Conservation (phyloP, 2,888 invertebrate genomes). For the Cistogaster globosa region DNA sequence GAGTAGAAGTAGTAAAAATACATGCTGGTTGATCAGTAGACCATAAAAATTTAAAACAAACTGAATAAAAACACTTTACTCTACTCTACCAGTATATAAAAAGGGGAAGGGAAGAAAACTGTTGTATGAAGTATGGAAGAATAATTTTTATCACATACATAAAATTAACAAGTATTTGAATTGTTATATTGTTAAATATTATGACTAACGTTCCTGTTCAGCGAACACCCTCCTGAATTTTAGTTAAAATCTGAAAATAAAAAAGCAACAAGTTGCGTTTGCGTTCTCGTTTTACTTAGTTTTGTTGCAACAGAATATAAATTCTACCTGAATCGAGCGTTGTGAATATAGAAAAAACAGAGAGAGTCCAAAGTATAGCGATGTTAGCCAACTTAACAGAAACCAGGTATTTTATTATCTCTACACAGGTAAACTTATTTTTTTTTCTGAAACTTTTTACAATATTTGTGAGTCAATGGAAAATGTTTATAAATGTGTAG, state of each 20-base stretch:
- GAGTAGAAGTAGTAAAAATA: slow-evolving; percentile 8
- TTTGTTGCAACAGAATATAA: slow-evolving; percentile 24
- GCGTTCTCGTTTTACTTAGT: slow-evolving; percentile 37
- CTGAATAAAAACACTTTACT: slow-evolving; percentile 23
- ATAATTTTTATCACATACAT: slow-evolving; percentile 27
- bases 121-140: slow-evolving; percentile 46
- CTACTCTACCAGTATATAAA: background rate
- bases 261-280: slow-evolving; percentile 49
- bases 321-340: background rate
- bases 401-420: background rate
- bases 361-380: background rate
- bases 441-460: too few species aligned
- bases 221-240: slow-evolving; percentile 66
- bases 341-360: background rate
- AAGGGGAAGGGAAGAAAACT: slow-evolving; percentile 42
- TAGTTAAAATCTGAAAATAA: slow-evolving; percentile 13
- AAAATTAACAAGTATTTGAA: slow-evolving; percentile 8
- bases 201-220: slow-evolving; percentile 68
- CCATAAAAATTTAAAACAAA: slow-evolving; percentile 65
- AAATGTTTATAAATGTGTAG: too few species aligned
- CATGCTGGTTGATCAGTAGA: slow-evolving; percentile 57
- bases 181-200: slow-evolving; percentile 28
- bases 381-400: too few species aligned
- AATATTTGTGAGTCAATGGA: too few species aligned
- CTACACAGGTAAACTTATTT: background rate